Conservation (phyloP, 2,888 invertebrate species). For the Synanthedon myopaeformis region DNA sequence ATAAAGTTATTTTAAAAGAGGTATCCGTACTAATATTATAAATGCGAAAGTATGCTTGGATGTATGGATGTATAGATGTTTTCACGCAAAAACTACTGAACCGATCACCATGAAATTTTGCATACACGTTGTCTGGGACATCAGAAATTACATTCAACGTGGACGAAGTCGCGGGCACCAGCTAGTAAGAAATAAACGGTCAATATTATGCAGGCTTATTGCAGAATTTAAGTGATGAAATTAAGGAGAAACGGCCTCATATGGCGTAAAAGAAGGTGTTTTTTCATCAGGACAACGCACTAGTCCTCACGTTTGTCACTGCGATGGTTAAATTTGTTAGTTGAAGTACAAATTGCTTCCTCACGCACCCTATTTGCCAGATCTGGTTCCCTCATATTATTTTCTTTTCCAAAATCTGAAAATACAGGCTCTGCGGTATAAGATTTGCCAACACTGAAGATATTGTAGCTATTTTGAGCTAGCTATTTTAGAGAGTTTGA, state of each 20-base stretch:
- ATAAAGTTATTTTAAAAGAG: no score
- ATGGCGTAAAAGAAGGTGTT: slow-evolving; percentile 5
- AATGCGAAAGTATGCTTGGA: no score
- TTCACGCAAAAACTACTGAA: no score
- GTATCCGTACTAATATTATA: no score
- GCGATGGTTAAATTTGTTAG: slow-evolving; percentile 6
- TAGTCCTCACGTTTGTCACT: slow-evolving; percentile 5
- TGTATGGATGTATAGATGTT: no score
- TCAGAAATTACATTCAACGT: no score
- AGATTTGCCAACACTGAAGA: background rate
- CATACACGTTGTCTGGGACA: no score
- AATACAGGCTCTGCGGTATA: background rate
- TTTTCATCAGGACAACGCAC: slow-evolving; percentile 9
- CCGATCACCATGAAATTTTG: no score
- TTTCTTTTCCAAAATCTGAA: slow-evolving; percentile 4
- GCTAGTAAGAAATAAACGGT: background rate
- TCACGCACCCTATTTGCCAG: slow-evolving; percentile 3
- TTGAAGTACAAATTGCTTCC: slow-evolving; percentile 5
- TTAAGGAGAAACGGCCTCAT: slow-evolving; percentile 5
- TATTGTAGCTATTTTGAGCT: background rate
- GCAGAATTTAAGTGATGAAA: background rate
- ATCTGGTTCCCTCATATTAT: background rate
- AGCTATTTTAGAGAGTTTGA: background rate
- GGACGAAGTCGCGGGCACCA: no score
- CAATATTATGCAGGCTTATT: slow-evolving; percentile 1